phyloP scores from a whole-genome alignment of 2,113 vertebrate species.

The Xiphophorus couchianus region DNA sequence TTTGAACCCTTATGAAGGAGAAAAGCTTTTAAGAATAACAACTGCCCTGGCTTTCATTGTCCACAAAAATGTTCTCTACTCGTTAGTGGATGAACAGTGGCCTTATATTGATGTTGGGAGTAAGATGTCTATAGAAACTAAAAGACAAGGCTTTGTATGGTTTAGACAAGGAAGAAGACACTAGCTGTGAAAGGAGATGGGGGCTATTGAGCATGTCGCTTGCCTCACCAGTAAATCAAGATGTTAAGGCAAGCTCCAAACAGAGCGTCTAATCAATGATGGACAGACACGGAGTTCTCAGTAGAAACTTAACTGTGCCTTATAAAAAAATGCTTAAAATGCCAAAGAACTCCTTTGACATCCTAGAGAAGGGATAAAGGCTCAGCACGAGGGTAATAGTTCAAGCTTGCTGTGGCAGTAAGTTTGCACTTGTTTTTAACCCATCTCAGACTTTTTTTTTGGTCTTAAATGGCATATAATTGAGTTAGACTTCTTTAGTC shows the following conservation, averaged over 20 bases:
- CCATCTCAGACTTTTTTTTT: slow-evolving; percentile 22
- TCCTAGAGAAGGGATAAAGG: slow-evolving; percentile 14
- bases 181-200: slow-evolving; percentile 39
- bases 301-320: slow-evolving; percentile 28
- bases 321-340: slow-evolving; percentile 40
- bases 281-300: slow-evolving; percentile 43
- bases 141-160: slow-evolving; percentile 59
- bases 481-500: slow-evolving; percentile 47
- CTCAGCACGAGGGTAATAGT: slow-evolving; percentile 8
- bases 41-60: slow-evolving; percentile 38
- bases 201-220: slow-evolving; percentile 63
- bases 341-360: neutral
- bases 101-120: slow-evolving; percentile 68
- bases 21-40: slow-evolving; percentile 28
- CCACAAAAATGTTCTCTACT: slow-evolving; percentile 30
- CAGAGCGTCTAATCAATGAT: slow-evolving; percentile 66
- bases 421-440: slow-evolving; percentile 18
- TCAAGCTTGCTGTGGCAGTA: neutral
- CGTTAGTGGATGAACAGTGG: slow-evolving; percentile 62
- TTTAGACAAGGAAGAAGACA: slow-evolving; percentile 43
- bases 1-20: neutral
- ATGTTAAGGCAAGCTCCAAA: slow-evolving; percentile 59
- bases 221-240: slow-evolving; percentile 42
- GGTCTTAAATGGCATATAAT: slow-evolving; percentile 33
- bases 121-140: slow-evolving; percentile 62